Evolutionary conservation across 2,113 vertebrate species (phyloP).

Genomic region (Lampris megalopsis): DNA sequence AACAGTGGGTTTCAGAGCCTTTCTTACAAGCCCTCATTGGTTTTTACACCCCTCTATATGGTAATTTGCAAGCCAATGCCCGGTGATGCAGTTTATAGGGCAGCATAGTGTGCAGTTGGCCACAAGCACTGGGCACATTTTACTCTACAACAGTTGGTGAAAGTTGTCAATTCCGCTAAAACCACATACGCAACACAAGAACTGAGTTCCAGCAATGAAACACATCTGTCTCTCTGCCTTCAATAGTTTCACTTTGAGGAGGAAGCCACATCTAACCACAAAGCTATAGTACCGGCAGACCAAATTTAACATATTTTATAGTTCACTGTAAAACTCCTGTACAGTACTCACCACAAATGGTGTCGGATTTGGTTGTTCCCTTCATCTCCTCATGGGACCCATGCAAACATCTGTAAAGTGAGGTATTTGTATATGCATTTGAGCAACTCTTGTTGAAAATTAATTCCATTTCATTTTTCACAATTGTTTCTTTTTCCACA

Average conservation of each 20-base stretch:
- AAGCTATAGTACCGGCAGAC: not conserved
- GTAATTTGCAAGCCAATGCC: not conserved
- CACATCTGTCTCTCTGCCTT: no score
- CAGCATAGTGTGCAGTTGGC: not conserved
- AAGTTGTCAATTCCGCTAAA: conserved; percentile 28
- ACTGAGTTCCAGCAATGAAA: not conserved
- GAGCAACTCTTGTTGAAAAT: not conserved
- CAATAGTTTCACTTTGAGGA: conserved; percentile 42
- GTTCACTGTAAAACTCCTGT: not conserved
- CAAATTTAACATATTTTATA: not conserved
- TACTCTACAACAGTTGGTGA: not conserved
- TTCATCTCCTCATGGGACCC: accelerated
- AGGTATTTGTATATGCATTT: not conserved
- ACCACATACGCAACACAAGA: conserved; percentile 36
- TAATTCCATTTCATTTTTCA: not conserved
- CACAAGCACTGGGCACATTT: no score
- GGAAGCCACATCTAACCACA: conserved; percentile 7
- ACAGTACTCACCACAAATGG: conserved; percentile 71
- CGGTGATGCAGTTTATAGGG: not conserved
- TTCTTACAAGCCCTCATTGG: no score
- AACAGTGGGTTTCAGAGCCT: no score
- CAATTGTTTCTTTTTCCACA: not conserved
- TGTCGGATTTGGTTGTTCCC: conserved; percentile 61
- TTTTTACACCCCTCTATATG: no score
- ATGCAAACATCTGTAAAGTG: conserved; percentile 55